A percentile compares a stretch with the other conserved stretches of the same genome.
These are phyloP conservation scores for Nemurella pictetii DNA, from an alignment of 2,888 invertebrate genomes.

Conservation along the genomic window DNA sequence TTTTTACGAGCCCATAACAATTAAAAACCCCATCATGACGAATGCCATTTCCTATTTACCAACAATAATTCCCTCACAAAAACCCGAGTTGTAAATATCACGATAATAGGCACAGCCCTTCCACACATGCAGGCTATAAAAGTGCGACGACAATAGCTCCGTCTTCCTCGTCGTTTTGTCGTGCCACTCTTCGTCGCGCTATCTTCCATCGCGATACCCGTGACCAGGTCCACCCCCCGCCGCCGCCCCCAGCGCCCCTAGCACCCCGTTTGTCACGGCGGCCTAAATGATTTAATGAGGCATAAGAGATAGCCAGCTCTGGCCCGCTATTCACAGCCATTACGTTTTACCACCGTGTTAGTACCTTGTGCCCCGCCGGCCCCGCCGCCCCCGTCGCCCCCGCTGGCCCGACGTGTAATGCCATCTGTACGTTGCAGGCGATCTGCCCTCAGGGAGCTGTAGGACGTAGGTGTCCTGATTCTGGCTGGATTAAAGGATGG, in stretches of 20 bases:
- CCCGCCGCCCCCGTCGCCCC: too few species aligned
- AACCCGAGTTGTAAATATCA: not conserved
- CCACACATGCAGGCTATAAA: not conserved
- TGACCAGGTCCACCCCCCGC: not conserved
- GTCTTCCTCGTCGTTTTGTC: not conserved
- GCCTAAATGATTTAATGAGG: conserved; percentile 39
- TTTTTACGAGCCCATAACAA: not conserved
- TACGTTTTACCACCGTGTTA: not conserved
- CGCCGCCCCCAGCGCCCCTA: not conserved
- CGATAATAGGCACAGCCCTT: not conserved
- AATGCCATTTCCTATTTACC: not conserved
- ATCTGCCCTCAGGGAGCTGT: not conserved
- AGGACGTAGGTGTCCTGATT: not conserved
- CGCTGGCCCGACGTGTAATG: not conserved
- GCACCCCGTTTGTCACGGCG: not conserved
- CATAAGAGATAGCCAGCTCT: conserved; percentile 36
- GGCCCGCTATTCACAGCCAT: not conserved
- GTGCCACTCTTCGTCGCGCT: too few species aligned
- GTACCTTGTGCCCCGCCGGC: too few species aligned
- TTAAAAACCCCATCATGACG: not conserved
- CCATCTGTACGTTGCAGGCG: not conserved
- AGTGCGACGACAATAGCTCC: not conserved
- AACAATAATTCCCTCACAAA: not conserved
- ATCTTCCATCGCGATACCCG: not conserved
- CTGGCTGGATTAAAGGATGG: not conserved